phyloP scores from a whole-genome alignment of 2,888 invertebrate species.

The Drymonia ruficornis region DNA sequence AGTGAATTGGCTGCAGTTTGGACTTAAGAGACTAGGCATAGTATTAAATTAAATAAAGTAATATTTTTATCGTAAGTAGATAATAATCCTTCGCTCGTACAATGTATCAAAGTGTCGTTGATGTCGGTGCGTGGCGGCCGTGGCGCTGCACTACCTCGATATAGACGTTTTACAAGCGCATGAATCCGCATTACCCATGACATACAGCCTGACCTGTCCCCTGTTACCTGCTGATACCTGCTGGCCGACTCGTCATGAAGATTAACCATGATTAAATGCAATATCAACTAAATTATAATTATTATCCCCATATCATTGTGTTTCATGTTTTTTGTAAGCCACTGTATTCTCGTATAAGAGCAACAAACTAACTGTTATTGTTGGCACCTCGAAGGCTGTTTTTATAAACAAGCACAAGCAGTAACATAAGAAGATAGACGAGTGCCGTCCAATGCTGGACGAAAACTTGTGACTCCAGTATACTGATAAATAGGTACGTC shows the following conservation, averaged over 20 bases:
- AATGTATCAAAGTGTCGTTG: constrained; percentile 26
- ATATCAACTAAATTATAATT: not conserved
- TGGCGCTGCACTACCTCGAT: constrained; percentile 24
- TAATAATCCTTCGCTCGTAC: not conserved
- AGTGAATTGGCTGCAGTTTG: too few relatives aligned
- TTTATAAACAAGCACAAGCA: constrained; percentile 9
- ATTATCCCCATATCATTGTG: too few relatives aligned
- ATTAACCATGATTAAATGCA: constrained; percentile 9
- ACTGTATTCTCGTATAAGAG: too few relatives aligned
- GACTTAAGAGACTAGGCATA: too few relatives aligned
- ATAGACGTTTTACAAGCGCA: constrained; percentile 46
- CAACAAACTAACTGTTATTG: too few relatives aligned
- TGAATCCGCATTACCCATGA: constrained; percentile 43
- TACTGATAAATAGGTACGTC: too few relatives aligned
- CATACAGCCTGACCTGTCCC: constrained; percentile 25
- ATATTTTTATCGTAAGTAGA: not conserved
- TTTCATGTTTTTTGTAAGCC: too few relatives aligned
- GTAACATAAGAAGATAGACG: constrained; percentile 25
- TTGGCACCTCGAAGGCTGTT: not conserved
- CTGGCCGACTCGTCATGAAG: constrained; percentile 12
- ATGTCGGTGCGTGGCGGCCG: constrained; percentile 8
- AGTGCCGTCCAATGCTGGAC: constrained; percentile 9
- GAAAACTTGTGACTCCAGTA: constrained; percentile 31
- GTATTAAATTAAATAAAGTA: not conserved
- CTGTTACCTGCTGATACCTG: constrained; percentile 17